Evolutionary conservation across 1,140 invertebrate genomes (phyloP), one percentile per base, ranked within the genome.

Genomic region (Linepithema humile): DNA sequence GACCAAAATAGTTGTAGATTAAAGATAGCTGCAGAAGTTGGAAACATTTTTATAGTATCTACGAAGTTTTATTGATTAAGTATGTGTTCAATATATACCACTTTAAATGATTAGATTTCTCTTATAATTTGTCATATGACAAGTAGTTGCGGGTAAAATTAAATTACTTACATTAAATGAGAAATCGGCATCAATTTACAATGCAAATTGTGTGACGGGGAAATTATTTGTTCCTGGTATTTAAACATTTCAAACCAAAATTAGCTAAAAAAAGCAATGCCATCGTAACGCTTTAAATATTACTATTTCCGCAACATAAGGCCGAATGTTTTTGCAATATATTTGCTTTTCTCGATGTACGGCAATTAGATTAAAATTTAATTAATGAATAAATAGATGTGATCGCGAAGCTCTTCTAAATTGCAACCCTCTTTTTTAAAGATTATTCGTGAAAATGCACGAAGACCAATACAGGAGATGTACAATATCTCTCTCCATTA

Each of bases 71-170:
- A n/a, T 67, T 4, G 38, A 32, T 60, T 40, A 17, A 3, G 15
- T n/a, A n/a, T n/a, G n/a, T 6, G 4, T 38, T 17, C 29, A 9
- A 29, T 23, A 38, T 32, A 45, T 60, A 45, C 3, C 6, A 7
- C 26, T n/a, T 67, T 45, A 3, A 74, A 26, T 12, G 23, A 60
- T 74, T 1, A 29, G 20, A 20, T 60, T 74, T 74, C 55, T 74
- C 38, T 29, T 7, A 17, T 60, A 60, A 70, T 26, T 7, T 15
- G 7, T 40, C 6, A 9, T 7, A n/a, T 48, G 20, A 67, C 17
- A 48, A 2, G 7, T 32, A 29, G 9, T 7, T 15, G 12, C n/a
- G 1, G 2, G 2, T 26, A 32, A 59, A 74, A 17, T 12, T 72
- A 45, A 15, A 32, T 60, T 53, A 32, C 9, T 1, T 10, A 23